Evolutionary conservation across 2,113 vertebrate genomes (phyloP).

Genomic region (Terrapene triunguis): DNA sequence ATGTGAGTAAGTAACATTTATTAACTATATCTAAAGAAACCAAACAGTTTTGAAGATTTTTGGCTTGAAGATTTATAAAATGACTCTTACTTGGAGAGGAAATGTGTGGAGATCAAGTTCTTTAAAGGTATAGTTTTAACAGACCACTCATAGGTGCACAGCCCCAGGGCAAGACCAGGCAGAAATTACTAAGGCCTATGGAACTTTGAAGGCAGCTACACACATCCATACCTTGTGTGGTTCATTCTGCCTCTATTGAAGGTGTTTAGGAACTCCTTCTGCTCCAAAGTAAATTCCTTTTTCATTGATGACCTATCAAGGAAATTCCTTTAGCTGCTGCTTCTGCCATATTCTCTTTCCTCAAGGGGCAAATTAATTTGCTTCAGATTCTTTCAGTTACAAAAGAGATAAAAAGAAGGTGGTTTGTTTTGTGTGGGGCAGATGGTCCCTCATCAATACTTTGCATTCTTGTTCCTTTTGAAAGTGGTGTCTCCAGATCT

Average conservation of each 20-base stretch:
- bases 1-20: rapidly evolving
- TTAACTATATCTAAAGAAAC: background rate
- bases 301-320: background rate
- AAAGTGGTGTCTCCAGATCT: background rate
- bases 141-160: background rate
- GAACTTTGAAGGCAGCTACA: background rate
- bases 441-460: background rate
- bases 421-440: background rate
- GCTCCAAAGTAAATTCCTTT: background rate
- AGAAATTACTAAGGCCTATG: background rate
- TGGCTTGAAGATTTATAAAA: background rate
- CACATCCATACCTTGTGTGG: background rate
- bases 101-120: background rate
- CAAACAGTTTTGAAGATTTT: background rate
- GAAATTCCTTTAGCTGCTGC: background rate
- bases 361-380: background rate
- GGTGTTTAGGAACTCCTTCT: background rate
- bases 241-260: background rate
- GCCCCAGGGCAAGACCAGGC: background rate
- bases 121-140: background rate
- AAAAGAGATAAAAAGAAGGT: background rate
- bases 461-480: background rate
- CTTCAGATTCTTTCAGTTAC: background rate
- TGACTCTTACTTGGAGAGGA: background rate
- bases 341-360: background rate